phyloP scores from a whole-genome alignment of 2,888 invertebrate genomes.

The Hirtodrosophila confusa region DNA sequence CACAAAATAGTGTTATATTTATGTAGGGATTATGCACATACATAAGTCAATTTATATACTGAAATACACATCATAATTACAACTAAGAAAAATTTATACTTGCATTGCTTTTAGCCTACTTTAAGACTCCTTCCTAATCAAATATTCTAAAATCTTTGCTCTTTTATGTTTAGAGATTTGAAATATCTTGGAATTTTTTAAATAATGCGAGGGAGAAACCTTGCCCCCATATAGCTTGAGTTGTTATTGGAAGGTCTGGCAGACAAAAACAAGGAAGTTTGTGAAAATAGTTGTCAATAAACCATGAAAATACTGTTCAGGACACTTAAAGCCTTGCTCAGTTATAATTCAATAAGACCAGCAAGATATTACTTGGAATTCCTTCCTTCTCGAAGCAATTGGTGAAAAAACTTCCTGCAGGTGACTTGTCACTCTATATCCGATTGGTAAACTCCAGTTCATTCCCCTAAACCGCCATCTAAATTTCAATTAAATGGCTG shows the following conservation, averaged over 20 bases:
- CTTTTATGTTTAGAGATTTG: too few relatives aligned
- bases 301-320: neutral
- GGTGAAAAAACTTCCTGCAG: neutral
- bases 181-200: too few relatives aligned
- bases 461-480: conserved; percentile 23
- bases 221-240: too few relatives aligned
- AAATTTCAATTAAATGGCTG: conserved; percentile 49
- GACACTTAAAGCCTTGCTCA: neutral
- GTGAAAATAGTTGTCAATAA: neutral
- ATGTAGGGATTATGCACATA: neutral
- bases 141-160: too few relatives aligned
- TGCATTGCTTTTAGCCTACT: conserved; percentile 11
- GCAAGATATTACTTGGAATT: neutral
- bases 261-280: too few relatives aligned
- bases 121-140: neutral
- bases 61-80: conserved; percentile 34
- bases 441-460: conserved; percentile 18
- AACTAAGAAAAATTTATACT: conserved; percentile 14
- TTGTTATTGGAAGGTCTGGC: too few relatives aligned
- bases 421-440: conserved; percentile 27
- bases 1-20: conserved; percentile 6
- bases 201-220: too few relatives aligned
- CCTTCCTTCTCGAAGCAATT: too few relatives aligned
- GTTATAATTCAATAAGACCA: neutral
- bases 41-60: conserved; percentile 18